Evolutionary conservation across 1,140 invertebrate species (phyloP).

Genomic region (Drosophila saltans): DNA sequence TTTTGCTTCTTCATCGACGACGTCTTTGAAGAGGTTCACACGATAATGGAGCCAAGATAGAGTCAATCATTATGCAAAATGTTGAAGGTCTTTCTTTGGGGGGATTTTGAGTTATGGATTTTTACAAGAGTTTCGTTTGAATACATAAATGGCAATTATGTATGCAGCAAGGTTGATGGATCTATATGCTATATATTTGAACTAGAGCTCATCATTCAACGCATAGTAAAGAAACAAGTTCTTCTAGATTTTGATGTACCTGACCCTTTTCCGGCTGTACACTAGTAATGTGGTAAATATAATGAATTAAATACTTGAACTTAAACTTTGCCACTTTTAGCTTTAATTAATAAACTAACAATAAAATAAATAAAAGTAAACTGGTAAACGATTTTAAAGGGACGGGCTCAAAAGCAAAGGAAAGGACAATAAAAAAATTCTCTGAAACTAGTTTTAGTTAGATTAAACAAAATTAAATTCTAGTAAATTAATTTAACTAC

Average conservation of each 20-base stretch:
- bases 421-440: too few species aligned
- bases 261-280: too few species aligned
- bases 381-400: too few species aligned
- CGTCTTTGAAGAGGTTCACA: constrained; percentile 24
- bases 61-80: constrained; percentile 28
- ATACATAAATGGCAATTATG: constrained; percentile 20
- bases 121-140: constrained; percentile 26
- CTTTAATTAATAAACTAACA: too few species aligned
- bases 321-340: too few species aligned
- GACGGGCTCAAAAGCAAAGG: too few species aligned
- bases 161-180: neutral
- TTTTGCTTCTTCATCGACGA: neutral
- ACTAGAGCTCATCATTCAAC: neutral
- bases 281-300: too few species aligned
- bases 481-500: too few species aligned
- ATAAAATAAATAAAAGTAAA: too few species aligned
- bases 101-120: constrained; percentile 35
- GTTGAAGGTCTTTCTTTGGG: constrained; percentile 27
- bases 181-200: neutral
- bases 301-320: too few species aligned
- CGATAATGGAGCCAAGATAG: constrained; percentile 39
- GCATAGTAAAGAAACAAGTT: neutral
- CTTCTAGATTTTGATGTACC: neutral
- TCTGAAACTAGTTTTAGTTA: too few species aligned
- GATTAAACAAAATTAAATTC: too few species aligned